Conservation (phyloP, 2,113 vertebrate species). For the Lanius collurio region DNA sequence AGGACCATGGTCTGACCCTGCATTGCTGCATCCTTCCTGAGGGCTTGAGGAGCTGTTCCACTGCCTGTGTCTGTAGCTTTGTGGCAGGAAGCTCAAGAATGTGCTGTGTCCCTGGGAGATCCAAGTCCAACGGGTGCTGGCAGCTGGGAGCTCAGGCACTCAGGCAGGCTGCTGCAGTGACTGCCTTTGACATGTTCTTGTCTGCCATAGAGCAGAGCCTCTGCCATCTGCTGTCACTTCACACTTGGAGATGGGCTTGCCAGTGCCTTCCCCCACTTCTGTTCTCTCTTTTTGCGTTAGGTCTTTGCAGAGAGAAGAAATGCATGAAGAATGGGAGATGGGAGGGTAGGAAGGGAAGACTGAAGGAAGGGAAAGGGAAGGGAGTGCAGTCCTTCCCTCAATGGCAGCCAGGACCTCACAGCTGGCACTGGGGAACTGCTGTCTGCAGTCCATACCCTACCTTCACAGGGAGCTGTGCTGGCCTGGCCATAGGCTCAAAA, state of each 20-base stretch:
- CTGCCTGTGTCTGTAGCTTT: neutral
- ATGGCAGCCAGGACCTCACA: neutral
- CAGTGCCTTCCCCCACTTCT: neutral
- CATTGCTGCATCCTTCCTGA: neutral
- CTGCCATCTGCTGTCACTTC: constrained; percentile 27
- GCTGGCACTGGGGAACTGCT: neutral
- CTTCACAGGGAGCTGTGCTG: neutral
- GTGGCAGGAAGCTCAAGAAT: neutral
- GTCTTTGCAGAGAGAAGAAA: neutral
- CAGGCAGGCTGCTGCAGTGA: neutral
- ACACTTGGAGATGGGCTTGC: neutral
- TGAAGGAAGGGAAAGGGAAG: neutral
- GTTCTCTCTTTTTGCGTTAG: neutral
- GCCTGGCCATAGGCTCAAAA: neutral
- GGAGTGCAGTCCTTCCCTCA: neutral
- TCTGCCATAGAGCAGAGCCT: neutral
- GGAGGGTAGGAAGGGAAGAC: neutral
- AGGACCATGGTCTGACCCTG: neutral
- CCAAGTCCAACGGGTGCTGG: neutral
- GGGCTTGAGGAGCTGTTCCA: neutral
- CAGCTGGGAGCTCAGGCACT: neutral
- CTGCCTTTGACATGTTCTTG: neutral
- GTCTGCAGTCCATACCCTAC: neutral
- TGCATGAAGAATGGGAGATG: neutral
- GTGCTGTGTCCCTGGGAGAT: neutral